Conservation (phyloP, 2,797 vertebrate species). For the Pseudochaenichthys georgianus region DNA sequence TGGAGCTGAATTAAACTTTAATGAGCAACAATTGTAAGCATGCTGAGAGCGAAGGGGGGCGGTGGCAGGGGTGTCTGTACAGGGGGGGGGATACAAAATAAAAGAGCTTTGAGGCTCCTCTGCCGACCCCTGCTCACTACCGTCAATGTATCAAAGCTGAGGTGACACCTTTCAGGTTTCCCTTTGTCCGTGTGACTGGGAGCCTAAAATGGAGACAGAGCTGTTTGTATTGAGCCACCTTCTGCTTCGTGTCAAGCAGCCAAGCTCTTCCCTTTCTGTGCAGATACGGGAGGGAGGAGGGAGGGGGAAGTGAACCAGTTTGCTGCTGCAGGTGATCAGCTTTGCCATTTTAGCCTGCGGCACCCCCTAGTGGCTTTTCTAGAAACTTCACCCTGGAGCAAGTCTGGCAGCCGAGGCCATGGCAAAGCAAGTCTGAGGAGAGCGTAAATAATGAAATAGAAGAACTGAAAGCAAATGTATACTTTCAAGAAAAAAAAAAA, state of each 20-base stretch:
- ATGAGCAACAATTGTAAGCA: conserved; percentile 89
- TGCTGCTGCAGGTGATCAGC: conserved; percentile 63
- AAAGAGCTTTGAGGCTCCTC: conserved; percentile 64
- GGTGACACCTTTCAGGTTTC: conserved; percentile 78
- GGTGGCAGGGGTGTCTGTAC: conserved; percentile 46
- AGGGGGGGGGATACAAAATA: conserved; percentile 55
- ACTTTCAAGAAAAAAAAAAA: conserved; percentile 54
- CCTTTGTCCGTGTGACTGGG: conserved; percentile 66
- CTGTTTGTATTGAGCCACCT: conserved; percentile 73
- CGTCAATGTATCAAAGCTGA: conserved; percentile 76
- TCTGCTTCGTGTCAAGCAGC: conserved; percentile 75
- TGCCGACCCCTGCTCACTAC: conserved; percentile 59
- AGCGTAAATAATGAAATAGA: conserved; percentile 39
- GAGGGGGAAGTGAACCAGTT: conserved; percentile 26
- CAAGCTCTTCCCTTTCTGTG: conserved; percentile 57
- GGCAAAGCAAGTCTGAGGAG: conserved; percentile 30
- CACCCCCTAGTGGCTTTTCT: conserved; percentile 76
- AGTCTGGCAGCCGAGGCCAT: conserved; percentile 47
- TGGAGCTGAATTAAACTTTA: conserved; percentile 86
- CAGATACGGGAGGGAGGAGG: conserved; percentile 24
- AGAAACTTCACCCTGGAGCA: conserved; percentile 47
- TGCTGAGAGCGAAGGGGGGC: conserved; percentile 72
- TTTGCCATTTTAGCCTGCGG: conserved; percentile 66
- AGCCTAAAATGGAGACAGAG: conserved; percentile 72
- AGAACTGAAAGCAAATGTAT: conserved; percentile 50